Base-by-base conservation (phyloP, 2,113 vertebrate species). In the Hippocampus mohnikei region DNA sequence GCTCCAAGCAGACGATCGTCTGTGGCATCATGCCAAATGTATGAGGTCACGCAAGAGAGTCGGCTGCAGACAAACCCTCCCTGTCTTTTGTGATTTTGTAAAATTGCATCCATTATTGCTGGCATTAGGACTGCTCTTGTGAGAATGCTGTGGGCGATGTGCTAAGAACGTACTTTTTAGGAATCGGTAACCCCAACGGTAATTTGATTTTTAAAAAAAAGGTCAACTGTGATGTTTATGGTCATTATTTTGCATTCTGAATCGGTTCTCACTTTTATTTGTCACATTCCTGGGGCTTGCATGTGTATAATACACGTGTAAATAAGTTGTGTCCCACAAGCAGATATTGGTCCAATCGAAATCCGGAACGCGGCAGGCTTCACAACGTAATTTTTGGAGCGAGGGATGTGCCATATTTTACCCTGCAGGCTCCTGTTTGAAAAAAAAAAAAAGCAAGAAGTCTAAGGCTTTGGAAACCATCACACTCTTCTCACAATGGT, bases 1-100 rank as follows among this genome's bases (percentile, higher is more conserved):
- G 27, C 10, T 66, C 21, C 7, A 13, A 65, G 20, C 23, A 82
- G n/a, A 78, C 53, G 53, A 70, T 73, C 48, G 58, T 48, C 0
- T 3, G 16, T 42, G 20, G 66, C 64, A n/a, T 21, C 50, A 21
- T 52, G 50, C 50, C 20, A 21, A 13, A 52, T 52, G 20, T n/a
- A 67, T 74, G 61, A 77, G 50, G 21, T 71, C 66, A 75, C 37
- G 3, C 3, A 27, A 15, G 9, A 1, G 25, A 46, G 13, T n/a
- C 21, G 8, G 7, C 29, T 60, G 25, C 0, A 15, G n/a, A 18
- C 63, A 68, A 37, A 29, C 60, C 6, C 33, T 37, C 33, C 33
- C 33, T 6, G 33, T 37, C 33, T 37, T 37, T 37, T 37, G 33
- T 37, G 2, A 37, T 5, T 37, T 37, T 37, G 33, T 37, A 37